A percentile compares a stretch with the other conserved stretches of the same genome.
Evolutionary conservation across 2,888 invertebrate species (phyloP).

Genomic region (Eupithecia insigniata): DNA sequence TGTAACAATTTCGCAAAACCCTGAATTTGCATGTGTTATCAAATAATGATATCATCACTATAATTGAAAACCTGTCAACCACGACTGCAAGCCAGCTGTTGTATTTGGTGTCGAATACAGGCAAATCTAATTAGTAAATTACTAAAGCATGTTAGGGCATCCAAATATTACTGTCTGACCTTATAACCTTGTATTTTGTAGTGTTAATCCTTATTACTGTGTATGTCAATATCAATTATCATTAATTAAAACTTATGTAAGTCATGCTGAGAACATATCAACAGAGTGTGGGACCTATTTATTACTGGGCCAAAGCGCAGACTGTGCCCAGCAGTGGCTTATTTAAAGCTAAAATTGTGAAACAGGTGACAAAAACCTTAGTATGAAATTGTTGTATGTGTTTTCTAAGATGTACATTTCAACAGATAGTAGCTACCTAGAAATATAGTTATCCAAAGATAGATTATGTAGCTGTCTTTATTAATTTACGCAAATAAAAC

Average conservation of each 20-base stretch:
- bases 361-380: background rate
- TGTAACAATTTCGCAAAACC: background rate
- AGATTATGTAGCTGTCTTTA: background rate
- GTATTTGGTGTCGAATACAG: background rate
- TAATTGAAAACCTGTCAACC: background rate
- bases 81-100: background rate
- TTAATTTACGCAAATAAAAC: background rate
- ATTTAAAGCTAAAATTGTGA: background rate
- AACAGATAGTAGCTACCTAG: background rate
- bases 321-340: background rate
- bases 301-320: background rate
- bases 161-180: slow-evolving; percentile 2
- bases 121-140: slow-evolving; percentile 1
- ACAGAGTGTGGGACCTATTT: background rate
- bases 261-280: background rate
- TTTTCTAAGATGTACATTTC: background rate
- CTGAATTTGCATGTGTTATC: background rate
- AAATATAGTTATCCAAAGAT: background rate
- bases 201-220: background rate
- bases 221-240: background rate
- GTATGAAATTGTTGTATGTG: too few species aligned
- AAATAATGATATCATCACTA: background rate
- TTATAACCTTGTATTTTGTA: background rate
- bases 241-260: background rate
- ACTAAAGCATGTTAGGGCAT: background rate